A percentile compares a stretch with the other conserved stretches of the same genome.
Conservation (phyloP, 2,797 vertebrate species). For the Cyprinella venusta region DNA sequence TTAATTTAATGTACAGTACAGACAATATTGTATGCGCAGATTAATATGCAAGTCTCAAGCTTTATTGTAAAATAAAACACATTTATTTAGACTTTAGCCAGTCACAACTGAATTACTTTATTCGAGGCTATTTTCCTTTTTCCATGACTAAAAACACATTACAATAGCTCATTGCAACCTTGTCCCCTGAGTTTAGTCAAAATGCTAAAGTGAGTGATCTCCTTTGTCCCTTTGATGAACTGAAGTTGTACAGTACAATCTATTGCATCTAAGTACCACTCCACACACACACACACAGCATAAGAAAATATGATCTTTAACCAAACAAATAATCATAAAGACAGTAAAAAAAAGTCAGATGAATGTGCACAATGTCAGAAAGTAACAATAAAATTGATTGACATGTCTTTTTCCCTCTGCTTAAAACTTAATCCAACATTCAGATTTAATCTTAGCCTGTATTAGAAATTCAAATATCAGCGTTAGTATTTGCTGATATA, state of each 20-base stretch:
- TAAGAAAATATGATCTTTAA: neutral
- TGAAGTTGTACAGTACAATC: neutral
- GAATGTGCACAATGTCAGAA: neutral
- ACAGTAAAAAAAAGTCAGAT: neutral
- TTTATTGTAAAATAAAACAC: constrained; percentile 16
- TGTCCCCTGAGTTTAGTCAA: constrained; percentile 30
- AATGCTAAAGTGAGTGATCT: neutral
- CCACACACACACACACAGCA: neutral
- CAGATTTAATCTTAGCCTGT: neutral
- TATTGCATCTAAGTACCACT: neutral
- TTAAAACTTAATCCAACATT: neutral
- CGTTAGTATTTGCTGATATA: neutral
- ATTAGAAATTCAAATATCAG: neutral
- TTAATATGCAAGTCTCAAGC: neutral
- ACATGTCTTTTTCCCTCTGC: neutral
- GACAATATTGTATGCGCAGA: neutral
- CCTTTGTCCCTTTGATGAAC: neutral
- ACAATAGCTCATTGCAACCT: constrained; percentile 1
- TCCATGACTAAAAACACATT: neutral
- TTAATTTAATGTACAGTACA: neutral
- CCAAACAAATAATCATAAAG: neutral
- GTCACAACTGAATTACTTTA: neutral
- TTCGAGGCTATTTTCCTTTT: neutral
- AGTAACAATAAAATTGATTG: neutral
- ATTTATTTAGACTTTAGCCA: neutral